Evolutionary conservation across 2,888 invertebrate genomes (phyloP), one percentile per base, ranked within the genome.

Genomic region (Elegia similella): DNA sequence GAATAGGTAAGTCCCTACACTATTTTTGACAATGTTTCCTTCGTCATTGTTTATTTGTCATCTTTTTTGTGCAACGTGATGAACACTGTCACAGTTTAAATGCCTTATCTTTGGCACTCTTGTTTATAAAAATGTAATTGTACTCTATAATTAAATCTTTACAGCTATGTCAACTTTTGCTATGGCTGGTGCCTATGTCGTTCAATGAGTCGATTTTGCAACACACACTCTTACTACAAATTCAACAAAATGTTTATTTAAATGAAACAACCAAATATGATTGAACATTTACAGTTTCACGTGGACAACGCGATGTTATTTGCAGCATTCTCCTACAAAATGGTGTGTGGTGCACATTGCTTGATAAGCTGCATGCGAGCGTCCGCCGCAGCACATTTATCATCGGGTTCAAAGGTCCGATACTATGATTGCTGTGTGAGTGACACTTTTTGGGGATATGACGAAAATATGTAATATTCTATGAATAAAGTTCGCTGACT

Each of bases 371-470:
- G 70, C 78, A 76, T 79, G 79, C 80, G 72, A 75, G 54, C 43
- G 23, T 23, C 73, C 78, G 72, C 72, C 66, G 68, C 72, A 67
- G 70, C 65, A 73, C 73, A 80, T 84, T 84, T 86, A 87, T 86
- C 84, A 84, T 55, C 61, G 76, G 76, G 86, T 84, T 80, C 85
- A 86, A 86, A 86, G 86, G 84, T 78, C 79, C 69, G 72, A 78
- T 73, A 84, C 80, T 82, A 82, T 75, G 66, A 60, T 66, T 65
- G 61, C 66, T 63, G 62, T 61, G 62, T 58, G 52, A 65, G 65
- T 62, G 66, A 62, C 65, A 63, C 59, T 67, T 63, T 64, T 63
- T 62, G 56, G 62, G 44, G 55, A 55, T 55, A 44, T 32, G 32
- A 53, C 42, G 8, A 38, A 50, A 50, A 16, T 50, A 17, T 50